phyloP scores from a whole-genome alignment of 2,888 invertebrate species.

The Phasia obesa region DNA sequence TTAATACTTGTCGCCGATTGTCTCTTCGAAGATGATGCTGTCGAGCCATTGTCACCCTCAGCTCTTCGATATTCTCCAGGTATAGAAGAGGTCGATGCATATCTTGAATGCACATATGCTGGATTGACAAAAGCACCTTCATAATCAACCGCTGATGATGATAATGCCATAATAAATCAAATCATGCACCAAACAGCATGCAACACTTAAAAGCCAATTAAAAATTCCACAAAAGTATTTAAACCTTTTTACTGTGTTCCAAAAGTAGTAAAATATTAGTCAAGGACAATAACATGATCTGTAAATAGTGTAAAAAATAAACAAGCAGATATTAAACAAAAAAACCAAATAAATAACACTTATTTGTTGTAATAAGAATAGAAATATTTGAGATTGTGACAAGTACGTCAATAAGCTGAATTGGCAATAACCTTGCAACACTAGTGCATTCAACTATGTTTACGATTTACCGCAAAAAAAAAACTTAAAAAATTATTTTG shows the following conservation, averaged over 20 bases:
- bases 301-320: conserved; percentile 35
- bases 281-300: conserved; percentile 70
- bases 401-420: background rate
- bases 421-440: conserved; percentile 61
- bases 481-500: background rate
- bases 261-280: conserved; percentile 67
- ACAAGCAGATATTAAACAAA: background rate
- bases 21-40: background rate
- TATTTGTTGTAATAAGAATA: conserved; percentile 13
- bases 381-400: too few relatives aligned
- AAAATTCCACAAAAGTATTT: conserved; percentile 19
- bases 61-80: conserved; percentile 71
- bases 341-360: conserved; percentile 27
- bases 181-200: background rate
- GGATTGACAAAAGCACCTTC: conserved; percentile 65
- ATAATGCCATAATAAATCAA: conserved; percentile 42
- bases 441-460: conserved; percentile 43
- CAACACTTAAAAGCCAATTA: background rate
- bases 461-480: conserved; percentile 5
- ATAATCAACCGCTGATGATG: conserved; percentile 58
- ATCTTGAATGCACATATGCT: conserved; percentile 63
- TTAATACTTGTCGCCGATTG: conserved; percentile 17
- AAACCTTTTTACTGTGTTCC: conserved; percentile 69
- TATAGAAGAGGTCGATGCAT: conserved; percentile 68
- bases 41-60: conserved; percentile 19